These are phyloP conservation scores for Drosophila mercatorum DNA, from an alignment of 2,888 invertebrate species.

Conservation along the genomic window DNA sequence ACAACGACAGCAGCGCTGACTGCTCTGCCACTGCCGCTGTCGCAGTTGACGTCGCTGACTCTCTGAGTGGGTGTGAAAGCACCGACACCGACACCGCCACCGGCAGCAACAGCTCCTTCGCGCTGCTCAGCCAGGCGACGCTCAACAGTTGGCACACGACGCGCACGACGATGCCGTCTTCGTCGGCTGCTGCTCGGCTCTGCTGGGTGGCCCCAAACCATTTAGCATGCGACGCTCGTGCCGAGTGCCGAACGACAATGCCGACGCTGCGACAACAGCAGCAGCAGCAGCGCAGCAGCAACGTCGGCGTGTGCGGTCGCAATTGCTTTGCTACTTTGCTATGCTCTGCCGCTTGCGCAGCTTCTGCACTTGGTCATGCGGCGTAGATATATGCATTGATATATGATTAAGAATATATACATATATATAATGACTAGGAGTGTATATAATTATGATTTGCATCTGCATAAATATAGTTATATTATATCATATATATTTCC, in stretches of 20 bases:
- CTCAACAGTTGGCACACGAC: slow-evolving; percentile 57
- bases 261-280: background rate
- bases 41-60: slow-evolving; percentile 10
- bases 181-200: slow-evolving; percentile 19
- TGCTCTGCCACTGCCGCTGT: slow-evolving; percentile 6
- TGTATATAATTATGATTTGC: no score
- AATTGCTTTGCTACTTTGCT: slow-evolving; percentile 19
- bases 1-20: slow-evolving; percentile 1
- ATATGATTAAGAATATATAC: background rate
- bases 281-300: slow-evolving; percentile 6
- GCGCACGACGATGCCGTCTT: slow-evolving; percentile 3
- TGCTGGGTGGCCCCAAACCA: slow-evolving; percentile 22
- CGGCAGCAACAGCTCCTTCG: slow-evolving; percentile 34
- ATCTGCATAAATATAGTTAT: no score
- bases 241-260: slow-evolving; percentile 9
- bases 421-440: background rate
- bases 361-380: background rate
- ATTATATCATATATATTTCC: no score
- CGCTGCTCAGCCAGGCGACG: slow-evolving; percentile 4
- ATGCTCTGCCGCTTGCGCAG: slow-evolving; percentile 1
- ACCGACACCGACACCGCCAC: background rate
- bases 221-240: slow-evolving; percentile 54
- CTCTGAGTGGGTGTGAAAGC: slow-evolving; percentile 31
- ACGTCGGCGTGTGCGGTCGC: slow-evolving; percentile 35
- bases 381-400: background rate